Evolutionary conservation across 2,113 vertebrate genomes (phyloP).

Genomic region (Rhinichthys klamathensis): DNA sequence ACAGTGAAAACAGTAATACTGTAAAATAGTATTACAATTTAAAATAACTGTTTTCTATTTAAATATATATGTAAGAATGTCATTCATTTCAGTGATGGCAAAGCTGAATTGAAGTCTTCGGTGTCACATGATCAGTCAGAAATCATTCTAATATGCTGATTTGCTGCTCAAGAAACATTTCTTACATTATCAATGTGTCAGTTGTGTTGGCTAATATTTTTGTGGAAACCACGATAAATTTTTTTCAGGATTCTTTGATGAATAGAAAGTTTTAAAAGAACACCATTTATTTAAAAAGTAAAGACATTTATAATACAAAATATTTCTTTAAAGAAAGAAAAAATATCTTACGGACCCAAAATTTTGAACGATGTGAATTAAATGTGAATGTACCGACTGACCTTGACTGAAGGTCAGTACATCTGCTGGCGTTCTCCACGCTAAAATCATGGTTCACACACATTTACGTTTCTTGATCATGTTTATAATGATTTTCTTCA

Average conservation of each 20-base stretch:
- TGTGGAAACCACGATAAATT: not conserved
- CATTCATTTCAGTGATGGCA: not conserved
- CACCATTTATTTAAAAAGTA: not conserved
- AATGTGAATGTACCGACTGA: not conserved
- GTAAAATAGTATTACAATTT: no score
- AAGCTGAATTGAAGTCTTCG: not conserved
- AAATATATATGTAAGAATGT: not conserved
- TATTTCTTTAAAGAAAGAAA: no score
- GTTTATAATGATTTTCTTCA: constrained; percentile 55
- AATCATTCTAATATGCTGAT: not conserved
- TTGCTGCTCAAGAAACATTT: not conserved
- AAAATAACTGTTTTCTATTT: not conserved
- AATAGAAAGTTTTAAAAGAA: not conserved
- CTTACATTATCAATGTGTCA: not conserved
- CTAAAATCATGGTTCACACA: constrained; percentile 10
- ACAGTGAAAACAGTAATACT: no score
- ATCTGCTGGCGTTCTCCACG: not conserved
- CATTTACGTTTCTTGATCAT: constrained; percentile 45
- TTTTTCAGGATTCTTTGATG: not conserved
- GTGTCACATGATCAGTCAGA: not conserved
- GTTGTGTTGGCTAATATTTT: not conserved
- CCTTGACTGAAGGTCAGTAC: not conserved
- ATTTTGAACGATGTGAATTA: not conserved
- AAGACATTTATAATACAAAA: no score
- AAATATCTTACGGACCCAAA: not conserved